phyloP scores from a whole-genome alignment of 2,888 invertebrate species.

The Lysandra coridon region DNA sequence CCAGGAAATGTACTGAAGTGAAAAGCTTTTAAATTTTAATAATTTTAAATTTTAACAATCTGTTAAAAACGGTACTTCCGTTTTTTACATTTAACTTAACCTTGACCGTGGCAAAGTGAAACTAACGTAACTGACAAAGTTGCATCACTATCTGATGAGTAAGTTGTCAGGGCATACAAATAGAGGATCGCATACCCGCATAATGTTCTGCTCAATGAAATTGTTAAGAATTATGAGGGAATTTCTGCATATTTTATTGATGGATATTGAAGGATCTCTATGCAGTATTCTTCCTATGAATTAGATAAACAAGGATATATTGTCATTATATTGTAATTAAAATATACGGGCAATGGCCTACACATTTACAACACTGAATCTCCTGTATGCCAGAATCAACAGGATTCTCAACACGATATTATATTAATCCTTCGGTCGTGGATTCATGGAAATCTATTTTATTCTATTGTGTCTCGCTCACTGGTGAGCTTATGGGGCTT shows the following conservation, averaged over 20 bases:
- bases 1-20: too few species aligned
- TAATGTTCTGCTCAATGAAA: constrained; percentile 6
- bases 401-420: not conserved
- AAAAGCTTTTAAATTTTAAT: too few species aligned
- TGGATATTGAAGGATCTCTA: not conserved
- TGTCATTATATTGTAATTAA: not conserved
- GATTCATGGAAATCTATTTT: too few species aligned
- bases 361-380: not conserved
- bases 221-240: not conserved
- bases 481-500: too few species aligned
- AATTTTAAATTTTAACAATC: not conserved
- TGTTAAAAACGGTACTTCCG: too few species aligned
- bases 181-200: not conserved
- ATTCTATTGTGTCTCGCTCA: too few species aligned
- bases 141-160: not conserved
- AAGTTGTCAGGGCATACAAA: not conserved
- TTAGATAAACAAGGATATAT: not conserved
- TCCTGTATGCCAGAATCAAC: not conserved
- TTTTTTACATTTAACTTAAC: not conserved
- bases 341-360: not conserved
- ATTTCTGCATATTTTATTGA: constrained; percentile 12
- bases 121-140: not conserved
- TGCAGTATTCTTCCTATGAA: not conserved
- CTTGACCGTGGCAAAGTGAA: not conserved
- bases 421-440: too few species aligned